These are phyloP conservation scores for Bos indicus DNA, from an alignment of 2,113 vertebrate species.

Conservation along the genomic window DNA sequence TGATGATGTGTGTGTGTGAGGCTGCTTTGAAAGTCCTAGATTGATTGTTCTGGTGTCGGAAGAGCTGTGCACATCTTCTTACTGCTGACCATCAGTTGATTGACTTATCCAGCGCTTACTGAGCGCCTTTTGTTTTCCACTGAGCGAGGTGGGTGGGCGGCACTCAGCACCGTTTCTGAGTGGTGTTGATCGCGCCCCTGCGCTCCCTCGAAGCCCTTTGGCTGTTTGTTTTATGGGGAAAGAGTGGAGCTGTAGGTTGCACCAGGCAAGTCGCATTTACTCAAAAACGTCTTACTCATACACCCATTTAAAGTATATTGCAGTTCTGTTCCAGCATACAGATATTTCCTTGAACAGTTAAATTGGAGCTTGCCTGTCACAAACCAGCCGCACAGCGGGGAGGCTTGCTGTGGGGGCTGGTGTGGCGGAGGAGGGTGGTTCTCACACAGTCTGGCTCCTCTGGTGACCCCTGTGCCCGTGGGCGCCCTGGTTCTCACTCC, in stretches of 20 bases:
- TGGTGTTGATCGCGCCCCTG: rapidly evolving
- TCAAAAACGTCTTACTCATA: neutral
- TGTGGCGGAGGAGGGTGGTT: neutral
- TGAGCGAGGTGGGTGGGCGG: too few relatives aligned
- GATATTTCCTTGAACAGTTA: neutral
- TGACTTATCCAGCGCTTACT: rapidly evolving
- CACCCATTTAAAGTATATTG: neutral
- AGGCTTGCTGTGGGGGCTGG: neutral
- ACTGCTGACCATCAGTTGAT: neutral
- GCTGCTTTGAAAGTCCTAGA: neutral
- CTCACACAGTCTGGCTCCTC: neutral
- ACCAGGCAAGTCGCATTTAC: neutral
- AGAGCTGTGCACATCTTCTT: neutral
- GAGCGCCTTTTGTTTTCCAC: neutral
- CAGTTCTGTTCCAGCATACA: neutral
- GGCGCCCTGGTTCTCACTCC: neutral
- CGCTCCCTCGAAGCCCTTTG: rapidly evolving
- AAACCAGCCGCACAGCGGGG: neutral
- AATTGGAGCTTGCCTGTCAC: neutral
- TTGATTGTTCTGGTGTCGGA: neutral
- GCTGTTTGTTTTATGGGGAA: neutral
- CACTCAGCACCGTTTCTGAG: neutral
- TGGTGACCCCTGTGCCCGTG: rapidly evolving
- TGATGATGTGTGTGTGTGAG: rapidly evolving
- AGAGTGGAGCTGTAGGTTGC: neutral